Base-by-base conservation (phyloP, 1,140 invertebrate genomes). In the Drosophila insularis region DNA sequence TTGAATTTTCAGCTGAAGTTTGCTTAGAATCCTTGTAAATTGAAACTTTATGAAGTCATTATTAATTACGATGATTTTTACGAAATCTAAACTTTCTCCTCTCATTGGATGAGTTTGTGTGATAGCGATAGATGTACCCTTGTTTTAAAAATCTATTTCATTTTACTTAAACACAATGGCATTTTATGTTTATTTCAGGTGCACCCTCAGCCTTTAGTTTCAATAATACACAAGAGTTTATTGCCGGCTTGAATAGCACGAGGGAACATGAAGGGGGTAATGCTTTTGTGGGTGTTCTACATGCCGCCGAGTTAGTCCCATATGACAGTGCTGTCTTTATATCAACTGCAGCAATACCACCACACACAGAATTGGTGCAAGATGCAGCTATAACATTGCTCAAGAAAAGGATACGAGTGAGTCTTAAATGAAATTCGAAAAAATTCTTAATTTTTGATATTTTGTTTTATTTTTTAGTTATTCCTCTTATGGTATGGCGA, bases 251-350 rank as follows among this genome's bases (percentile, higher is more conserved):
- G 56, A 92, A 92, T 46, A 92, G 90, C 71, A 91, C 91, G 31
- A 91, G 87, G 68, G 86, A 90, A 40, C 68, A 80, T 8, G 78
- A 91, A 19, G 84, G 79, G 35, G 90, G 90, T 23, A 75, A 90
- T 74, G 81, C 89, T 0, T 92, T 92, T 78, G 78, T 80, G 63
- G 91, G 89, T 37, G 89, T 92, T n/a, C 53, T 91, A 10, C 89
- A 90, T 63, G 91, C 92, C 7, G 92, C 93, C 0, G 93, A 93
- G 59, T 78, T 94, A 32, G 93, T 94, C 37, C 94, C 94, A 1
- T 94, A 94, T 66, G 94, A 94, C 81, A 94, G 93, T 77, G 94
- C 94, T 0, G 91, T 94, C 0, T 94, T 94, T 79, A 90, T 94
- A 8, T 91, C 93, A 10, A 93, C 94, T 0, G 92, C 93, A 62